A percentile compares a stretch with the other conserved stretches of the same genome.
Evolutionary conservation across 2,113 vertebrate species (phyloP).

Genomic region (Onychorhynchus coronatus): DNA sequence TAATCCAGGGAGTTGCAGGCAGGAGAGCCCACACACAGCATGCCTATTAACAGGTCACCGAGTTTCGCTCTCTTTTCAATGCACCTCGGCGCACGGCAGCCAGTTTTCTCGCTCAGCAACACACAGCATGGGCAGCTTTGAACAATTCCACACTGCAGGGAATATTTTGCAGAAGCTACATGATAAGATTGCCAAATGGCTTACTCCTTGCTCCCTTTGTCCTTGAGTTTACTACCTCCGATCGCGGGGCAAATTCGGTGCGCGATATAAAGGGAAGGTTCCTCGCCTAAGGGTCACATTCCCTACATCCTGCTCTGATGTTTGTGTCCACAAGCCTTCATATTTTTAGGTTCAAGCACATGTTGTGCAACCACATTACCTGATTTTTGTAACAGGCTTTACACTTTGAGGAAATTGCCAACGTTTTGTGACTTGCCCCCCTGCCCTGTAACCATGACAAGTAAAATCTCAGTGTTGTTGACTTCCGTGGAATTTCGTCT

Average conservation of each 20-base stretch:
- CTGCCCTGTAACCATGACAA: neutral
- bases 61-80: constrained; percentile 6
- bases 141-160: constrained; percentile 69
- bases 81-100: constrained; percentile 40
- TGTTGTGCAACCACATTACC: neutral
- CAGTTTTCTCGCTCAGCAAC: constrained; percentile 50
- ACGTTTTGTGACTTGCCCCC: neutral
- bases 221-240: constrained; percentile 68
- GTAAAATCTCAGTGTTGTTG: neutral
- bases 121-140: constrained; percentile 64
- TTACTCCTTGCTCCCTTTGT: constrained; percentile 71
- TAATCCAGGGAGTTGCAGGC: neutral
- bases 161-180: constrained; percentile 74
- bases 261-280: neutral
- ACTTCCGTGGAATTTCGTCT: neutral
- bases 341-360: neutral
- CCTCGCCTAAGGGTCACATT: neutral
- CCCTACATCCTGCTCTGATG: neutral
- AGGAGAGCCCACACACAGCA: neutral
- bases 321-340: neutral
- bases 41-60: neutral
- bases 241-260: constrained; percentile 21
- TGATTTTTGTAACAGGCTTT: neutral
- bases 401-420: neutral
- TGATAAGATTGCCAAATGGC: constrained; percentile 69